Conservation (phyloP, 2,113 vertebrate genomes). For the Aldabrachelys gigantea region DNA sequence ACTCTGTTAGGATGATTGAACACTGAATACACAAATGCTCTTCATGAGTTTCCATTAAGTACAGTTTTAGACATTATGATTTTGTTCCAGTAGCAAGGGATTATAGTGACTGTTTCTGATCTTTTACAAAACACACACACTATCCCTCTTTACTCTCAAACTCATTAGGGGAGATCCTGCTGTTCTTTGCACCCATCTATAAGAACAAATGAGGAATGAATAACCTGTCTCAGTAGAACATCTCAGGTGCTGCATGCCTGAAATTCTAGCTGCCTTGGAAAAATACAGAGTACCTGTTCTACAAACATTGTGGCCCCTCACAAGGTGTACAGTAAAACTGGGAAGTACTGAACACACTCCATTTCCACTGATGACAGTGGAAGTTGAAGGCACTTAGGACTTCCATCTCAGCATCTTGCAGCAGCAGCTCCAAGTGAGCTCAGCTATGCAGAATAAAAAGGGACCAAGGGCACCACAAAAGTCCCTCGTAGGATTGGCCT, state of each 20-base stretch:
- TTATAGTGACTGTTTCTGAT: neutral
- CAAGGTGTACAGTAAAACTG: neutral
- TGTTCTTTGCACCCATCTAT: neutral
- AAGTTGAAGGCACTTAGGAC: neutral
- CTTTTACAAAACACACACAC: neutral
- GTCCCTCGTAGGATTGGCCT: neutral
- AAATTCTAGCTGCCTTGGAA: neutral
- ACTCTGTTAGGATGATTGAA: conserved; percentile 4
- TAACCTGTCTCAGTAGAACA: neutral
- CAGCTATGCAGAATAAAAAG: neutral
- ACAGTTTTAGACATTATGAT: neutral
- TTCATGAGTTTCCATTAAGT: neutral
- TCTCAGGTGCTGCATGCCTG: neutral
- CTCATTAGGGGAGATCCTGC: too few species aligned
- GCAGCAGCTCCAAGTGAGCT: neutral
- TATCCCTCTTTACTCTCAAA: neutral
- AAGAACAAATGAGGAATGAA: neutral
- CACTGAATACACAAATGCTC: conserved; percentile 27
- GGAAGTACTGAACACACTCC: neutral
- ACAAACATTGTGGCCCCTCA: neutral
- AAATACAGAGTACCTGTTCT: neutral
- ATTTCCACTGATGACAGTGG: neutral
- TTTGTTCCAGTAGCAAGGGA: neutral
- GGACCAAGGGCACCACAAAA: neutral
- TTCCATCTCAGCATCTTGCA: neutral